A percentile compares a stretch with the other conserved stretches of the same genome.
phyloP scores from a whole-genome alignment of 2,797 vertebrate species.

The Bufotes viridis region DNA sequence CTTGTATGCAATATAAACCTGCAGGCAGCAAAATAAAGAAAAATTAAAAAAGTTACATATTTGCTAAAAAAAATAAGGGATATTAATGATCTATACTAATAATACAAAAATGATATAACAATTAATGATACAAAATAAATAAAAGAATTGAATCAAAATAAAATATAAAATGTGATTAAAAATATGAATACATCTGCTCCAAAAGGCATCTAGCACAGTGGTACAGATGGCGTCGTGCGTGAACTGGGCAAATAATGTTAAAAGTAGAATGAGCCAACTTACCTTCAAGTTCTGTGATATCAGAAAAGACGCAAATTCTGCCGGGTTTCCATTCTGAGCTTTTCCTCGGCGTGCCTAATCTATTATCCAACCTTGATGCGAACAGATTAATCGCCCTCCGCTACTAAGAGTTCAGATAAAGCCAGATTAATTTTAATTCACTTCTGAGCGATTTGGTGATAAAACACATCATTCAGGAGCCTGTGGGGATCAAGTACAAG shows the following conservation, averaged over 20 bases:
- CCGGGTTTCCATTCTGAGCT: constrained; percentile 68
- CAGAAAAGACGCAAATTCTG: constrained; percentile 69
- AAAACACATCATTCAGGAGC: constrained; percentile 66
- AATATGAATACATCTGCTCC: neutral
- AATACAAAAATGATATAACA: neutral
- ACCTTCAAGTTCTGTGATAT: constrained; percentile 74
- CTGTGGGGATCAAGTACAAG: constrained; percentile 66
- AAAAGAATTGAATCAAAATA: neutral
- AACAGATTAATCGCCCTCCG: constrained; percentile 73
- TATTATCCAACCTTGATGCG: constrained; percentile 68
- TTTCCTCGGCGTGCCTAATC: constrained; percentile 67
- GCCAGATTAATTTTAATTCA: constrained; percentile 71
- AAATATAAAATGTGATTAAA: neutral
- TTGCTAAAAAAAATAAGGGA: no score
- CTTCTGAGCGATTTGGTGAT: constrained; percentile 66
- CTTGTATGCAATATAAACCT: no score
- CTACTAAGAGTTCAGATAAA: constrained; percentile 72
- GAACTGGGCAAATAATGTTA: neutral
- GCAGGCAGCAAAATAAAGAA: no score
- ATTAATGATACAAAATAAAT: neutral
- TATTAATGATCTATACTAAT: no score
- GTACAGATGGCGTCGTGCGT: neutral
- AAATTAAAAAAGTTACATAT: no score
- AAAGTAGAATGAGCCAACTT: constrained; percentile 64
- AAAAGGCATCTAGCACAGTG: neutral